Percentiles rank a stretch among this genome's conserved stretches.
These are phyloP conservation scores for Sisyra nigra DNA, from an alignment of 2,888 invertebrate genomes.

Conservation along the genomic window DNA sequence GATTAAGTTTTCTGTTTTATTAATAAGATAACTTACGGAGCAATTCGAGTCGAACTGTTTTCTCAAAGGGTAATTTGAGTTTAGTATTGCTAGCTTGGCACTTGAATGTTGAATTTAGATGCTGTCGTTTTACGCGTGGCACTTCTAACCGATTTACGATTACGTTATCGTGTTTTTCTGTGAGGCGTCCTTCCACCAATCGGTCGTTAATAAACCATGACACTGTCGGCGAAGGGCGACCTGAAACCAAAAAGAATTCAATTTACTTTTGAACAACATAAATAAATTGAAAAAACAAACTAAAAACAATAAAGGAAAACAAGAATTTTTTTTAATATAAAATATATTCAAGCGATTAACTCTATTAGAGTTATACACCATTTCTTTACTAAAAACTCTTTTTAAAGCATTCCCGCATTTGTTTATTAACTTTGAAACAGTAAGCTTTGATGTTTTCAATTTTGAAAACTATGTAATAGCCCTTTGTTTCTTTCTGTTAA, in stretches of 20 bases:
- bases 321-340: not conserved
- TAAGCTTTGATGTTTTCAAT: too few relatives aligned
- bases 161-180: conserved; percentile 53
- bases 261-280: not conserved
- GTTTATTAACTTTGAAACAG: too few relatives aligned
- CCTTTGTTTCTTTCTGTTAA: too few relatives aligned
- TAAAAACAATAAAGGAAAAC: too few relatives aligned
- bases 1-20: too few relatives aligned
- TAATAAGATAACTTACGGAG: conserved; percentile 45
- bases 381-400: too few relatives aligned
- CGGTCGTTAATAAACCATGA: conserved; percentile 64
- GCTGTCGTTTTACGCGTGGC: conserved; percentile 52
- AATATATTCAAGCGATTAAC: not conserved
- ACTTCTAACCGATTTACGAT: conserved; percentile 67
- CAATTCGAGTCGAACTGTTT: conserved; percentile 68
- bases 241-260: conserved; percentile 28
- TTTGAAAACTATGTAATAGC: too few relatives aligned
- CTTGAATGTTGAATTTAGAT: conserved; percentile 72
- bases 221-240: conserved; percentile 72
- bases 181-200: conserved; percentile 52
- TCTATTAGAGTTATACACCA: too few relatives aligned
- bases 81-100: conserved; percentile 80
- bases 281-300: too few relatives aligned
- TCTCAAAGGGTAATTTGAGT: conserved; percentile 67
- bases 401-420: too few relatives aligned